Conservation (phyloP, 2,888 invertebrate species). For the Xanthia togata region DNA sequence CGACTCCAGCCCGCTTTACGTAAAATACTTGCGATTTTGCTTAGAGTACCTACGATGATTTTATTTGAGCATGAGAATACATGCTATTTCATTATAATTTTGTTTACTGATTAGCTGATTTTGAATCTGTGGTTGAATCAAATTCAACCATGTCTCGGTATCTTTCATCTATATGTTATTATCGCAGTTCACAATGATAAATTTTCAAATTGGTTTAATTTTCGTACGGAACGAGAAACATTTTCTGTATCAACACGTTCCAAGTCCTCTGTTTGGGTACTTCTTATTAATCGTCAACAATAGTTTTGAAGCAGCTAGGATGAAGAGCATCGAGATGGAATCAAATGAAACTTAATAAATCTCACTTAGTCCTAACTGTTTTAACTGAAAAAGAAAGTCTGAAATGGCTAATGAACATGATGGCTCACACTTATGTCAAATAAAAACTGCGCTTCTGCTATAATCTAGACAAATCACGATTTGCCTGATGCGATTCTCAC, state of each 20-base stretch:
- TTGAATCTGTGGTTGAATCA: background rate
- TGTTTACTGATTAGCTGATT: background rate
- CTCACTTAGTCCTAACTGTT: background rate
- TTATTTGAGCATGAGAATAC: slow-evolving; percentile 39
- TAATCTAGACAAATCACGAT: slow-evolving; percentile 78
- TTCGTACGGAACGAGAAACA: background rate
- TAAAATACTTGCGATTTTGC: slow-evolving; percentile 44
- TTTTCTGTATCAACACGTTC: background rate
- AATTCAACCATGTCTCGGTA: background rate
- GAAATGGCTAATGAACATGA: slow-evolving; percentile 71
- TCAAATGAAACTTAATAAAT: slow-evolving; percentile 12
- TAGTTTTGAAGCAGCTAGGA: background rate
- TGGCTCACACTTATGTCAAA: slow-evolving; percentile 76
- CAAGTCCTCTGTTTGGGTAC: slow-evolving; percentile 1
- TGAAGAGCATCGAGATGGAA: slow-evolving; percentile 2
- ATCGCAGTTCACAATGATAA: background rate
- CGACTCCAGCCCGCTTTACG: slow-evolving; percentile 50
- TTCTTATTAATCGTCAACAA: background rate
- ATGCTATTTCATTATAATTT: background rate
- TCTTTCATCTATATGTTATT: background rate
- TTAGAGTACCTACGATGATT: slow-evolving; percentile 2
- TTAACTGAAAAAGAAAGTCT: slow-evolving; percentile 75
- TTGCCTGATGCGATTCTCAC: slow-evolving; percentile 77
- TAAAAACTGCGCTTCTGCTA: slow-evolving; percentile 74
- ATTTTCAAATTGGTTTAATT: background rate